phyloP scores from a whole-genome alignment of 2,797 vertebrate genomes.

The Pantherophis alleghaniensis region DNA sequence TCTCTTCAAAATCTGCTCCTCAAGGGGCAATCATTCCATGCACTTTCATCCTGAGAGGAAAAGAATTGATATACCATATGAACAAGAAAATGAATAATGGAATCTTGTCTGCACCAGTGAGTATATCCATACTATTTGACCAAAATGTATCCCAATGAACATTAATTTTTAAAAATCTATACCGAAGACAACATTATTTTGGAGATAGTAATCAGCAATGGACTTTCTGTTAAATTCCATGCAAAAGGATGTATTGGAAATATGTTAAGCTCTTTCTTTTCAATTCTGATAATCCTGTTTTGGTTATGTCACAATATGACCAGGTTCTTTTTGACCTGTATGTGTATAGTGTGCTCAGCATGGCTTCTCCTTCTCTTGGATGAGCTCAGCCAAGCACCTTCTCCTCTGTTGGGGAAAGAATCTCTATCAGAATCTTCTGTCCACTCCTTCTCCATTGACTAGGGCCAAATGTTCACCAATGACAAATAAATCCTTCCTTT shows the following conservation, averaged over 20 bases:
- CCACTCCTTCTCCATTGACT: background rate
- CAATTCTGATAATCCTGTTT: slow-evolving; percentile 3
- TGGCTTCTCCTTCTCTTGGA: background rate
- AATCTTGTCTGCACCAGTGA: background rate
- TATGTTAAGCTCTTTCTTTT: slow-evolving; percentile 17
- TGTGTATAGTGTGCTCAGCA: background rate
- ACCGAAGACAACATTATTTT: background rate
- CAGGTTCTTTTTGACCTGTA: background rate
- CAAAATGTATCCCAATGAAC: background rate
- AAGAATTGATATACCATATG: background rate
- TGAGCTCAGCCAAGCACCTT: background rate
- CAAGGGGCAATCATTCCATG: background rate
- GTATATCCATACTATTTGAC: background rate
- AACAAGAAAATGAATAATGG: background rate
- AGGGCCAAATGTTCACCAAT: background rate
- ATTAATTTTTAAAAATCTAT: background rate
- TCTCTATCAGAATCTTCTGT: background rate
- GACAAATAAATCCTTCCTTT: background rate
- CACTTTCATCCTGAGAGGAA: background rate
- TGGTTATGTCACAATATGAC: background rate
- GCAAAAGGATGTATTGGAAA: slow-evolving; percentile 19
- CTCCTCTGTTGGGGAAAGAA: background rate
- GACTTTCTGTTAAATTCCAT: background rate
- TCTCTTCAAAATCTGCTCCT: background rate
- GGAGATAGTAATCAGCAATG: background rate